These are phyloP conservation scores for Edolisoma coerulescens DNA, from an alignment of 2,113 vertebrate genomes.

Conservation along the genomic window DNA sequence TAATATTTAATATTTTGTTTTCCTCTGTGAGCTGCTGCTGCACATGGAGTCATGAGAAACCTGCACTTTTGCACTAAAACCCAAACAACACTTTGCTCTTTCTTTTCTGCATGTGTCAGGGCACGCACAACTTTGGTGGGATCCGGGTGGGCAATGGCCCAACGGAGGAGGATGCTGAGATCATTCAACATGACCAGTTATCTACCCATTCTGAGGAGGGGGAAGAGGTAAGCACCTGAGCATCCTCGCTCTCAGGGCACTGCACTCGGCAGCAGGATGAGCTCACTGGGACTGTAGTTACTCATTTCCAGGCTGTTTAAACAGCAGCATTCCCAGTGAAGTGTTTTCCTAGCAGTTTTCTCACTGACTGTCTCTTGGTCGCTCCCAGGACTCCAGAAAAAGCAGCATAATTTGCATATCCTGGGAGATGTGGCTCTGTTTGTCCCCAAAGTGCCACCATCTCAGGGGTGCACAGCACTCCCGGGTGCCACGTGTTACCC, in stretches of 20 bases:
- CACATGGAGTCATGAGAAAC: background rate
- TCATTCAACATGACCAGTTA: conserved; percentile 97
- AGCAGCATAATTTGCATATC: background rate
- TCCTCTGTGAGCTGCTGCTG: conserved; percentile 31
- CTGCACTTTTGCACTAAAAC: background rate
- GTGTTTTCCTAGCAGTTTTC: background rate
- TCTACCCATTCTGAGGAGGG: conserved; percentile 91
- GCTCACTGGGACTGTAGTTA: background rate
- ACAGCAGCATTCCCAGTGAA: background rate
- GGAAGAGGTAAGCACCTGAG: conserved; percentile 84
- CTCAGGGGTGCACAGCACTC: background rate
- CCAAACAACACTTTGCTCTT: conserved; percentile 67
- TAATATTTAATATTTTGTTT: background rate
- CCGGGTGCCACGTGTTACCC: background rate
- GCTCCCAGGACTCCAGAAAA: background rate
- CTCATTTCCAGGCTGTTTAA: background rate
- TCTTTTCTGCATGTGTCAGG: conserved; percentile 78
- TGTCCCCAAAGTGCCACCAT: background rate
- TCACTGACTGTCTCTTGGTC: background rate
- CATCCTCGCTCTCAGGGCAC: background rate
- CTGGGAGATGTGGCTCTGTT: background rate
- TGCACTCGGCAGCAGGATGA: background rate
- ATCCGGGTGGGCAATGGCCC: conserved; percentile 96
- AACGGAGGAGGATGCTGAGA: conserved; percentile 97
- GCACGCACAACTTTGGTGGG: conserved; percentile 93